These are phyloP conservation scores for Stenoptilia bipunctidactyla DNA, from an alignment of 2,888 invertebrate species.

Conservation along the genomic window DNA sequence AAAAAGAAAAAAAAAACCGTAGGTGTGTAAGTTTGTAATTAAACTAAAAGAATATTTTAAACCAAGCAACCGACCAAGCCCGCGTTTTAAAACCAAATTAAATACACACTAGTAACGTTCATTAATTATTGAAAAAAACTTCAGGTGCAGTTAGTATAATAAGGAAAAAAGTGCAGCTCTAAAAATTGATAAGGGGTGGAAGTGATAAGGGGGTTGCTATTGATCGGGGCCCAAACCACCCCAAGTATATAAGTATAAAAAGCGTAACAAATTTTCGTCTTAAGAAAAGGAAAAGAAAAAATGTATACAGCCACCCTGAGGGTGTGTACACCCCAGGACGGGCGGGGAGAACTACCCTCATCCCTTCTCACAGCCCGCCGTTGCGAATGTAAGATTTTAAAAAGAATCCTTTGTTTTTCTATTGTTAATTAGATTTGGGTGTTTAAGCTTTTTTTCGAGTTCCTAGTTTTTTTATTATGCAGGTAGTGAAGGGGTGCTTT, in stretches of 20 bases:
- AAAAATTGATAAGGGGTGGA: slow-evolving; percentile 60
- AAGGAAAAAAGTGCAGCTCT: slow-evolving; percentile 50
- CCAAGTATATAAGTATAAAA: slow-evolving; percentile 61
- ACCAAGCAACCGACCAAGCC: too few relatives aligned
- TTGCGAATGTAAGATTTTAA: slow-evolving; percentile 56
- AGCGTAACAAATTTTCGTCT: slow-evolving; percentile 73
- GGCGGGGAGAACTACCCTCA: slow-evolving; percentile 54
- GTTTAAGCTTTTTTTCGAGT: slow-evolving; percentile 16
- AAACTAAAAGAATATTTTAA: too few relatives aligned
- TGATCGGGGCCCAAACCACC: slow-evolving; percentile 47
- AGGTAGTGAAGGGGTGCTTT: too few relatives aligned
- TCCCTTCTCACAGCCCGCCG: slow-evolving; percentile 37
- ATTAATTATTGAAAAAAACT: slow-evolving; percentile 26
- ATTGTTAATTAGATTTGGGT: slow-evolving; percentile 44
- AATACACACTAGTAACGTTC: neutral
- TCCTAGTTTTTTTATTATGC: neutral
- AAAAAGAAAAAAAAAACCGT: too few relatives aligned
- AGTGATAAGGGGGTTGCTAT: slow-evolving; percentile 30
- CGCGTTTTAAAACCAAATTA: too few relatives aligned
- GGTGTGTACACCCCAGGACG: slow-evolving; percentile 22
- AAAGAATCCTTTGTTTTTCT: slow-evolving; percentile 57
- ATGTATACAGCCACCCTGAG: slow-evolving; percentile 61
- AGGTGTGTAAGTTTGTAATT: too few relatives aligned
- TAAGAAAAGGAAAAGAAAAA: slow-evolving; percentile 72
- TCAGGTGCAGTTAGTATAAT: slow-evolving; percentile 39